Base-by-base conservation (phyloP, 2,888 invertebrate genomes). In the Pollenia labialis region DNA sequence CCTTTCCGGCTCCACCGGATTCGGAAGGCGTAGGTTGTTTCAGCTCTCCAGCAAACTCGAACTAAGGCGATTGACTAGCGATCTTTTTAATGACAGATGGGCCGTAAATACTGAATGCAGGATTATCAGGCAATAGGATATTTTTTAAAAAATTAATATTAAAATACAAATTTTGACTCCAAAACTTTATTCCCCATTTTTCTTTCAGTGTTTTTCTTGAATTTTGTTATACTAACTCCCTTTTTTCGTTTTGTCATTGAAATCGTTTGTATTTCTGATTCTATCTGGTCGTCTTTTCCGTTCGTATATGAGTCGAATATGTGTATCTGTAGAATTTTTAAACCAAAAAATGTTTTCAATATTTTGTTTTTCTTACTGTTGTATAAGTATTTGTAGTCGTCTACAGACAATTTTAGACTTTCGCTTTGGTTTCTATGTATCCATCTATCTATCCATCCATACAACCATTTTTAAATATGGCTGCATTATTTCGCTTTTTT, bases 341-440 rank as follows among this genome's bases (percentile, higher is more conserved):
- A 58, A 16, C 23, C 7, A 54, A 69, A 69, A 52, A 56, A 50
- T 11, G n/a, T 3, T 79, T 79, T 79, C 48, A 50, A 11, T 32
- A 32, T 79, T 79, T 58, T 79, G 14, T 14, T 68, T 52, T 62
- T 18, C n/a, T 18, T 6, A n/a, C 75, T 23, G 32, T 72, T 68
- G 79, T 79, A 46, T 77, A 60, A 16, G n/a, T 56, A 66, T 75
- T 72, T 72, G 40, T 48, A 48, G 40, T 42, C 56, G 40, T 64
- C 48, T 83, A 58, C 74, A 79, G 69, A 71, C 85, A 76, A 76
- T 85, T 81, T 85, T 81, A 86, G 88, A 88, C 87, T 88, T 87
- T 87, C 87, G 82, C 87, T 88, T 88, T 77, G 82, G 84, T 82
- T 88, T 87, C 81, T 81, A 75, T 82, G 68, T 85, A 85, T 85